Evolutionary conservation across 2,797 vertebrate genomes (phyloP).

Genomic region (Mycteria americana): DNA sequence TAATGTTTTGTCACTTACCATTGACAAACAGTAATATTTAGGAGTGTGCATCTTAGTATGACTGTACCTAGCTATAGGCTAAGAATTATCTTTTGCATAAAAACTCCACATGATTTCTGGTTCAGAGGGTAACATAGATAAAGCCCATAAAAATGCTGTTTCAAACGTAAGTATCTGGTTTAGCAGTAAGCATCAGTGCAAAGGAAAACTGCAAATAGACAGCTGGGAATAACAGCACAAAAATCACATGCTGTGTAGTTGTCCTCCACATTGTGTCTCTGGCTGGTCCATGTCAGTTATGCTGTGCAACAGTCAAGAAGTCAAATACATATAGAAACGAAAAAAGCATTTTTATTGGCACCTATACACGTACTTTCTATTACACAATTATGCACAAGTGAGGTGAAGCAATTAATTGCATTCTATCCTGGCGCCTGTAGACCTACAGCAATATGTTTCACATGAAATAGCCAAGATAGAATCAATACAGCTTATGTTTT

Average conservation of each 20-base stretch:
- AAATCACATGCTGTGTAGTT: neutral
- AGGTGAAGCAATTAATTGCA: conserved; percentile 14
- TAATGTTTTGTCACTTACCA: neutral
- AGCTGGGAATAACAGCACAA: neutral
- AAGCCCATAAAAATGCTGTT: conserved; percentile 12
- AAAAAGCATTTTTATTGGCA: neutral
- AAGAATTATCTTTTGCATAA: neutral
- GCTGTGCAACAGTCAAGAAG: neutral
- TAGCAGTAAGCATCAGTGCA: neutral
- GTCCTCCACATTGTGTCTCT: neutral
- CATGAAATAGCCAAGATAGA: neutral
- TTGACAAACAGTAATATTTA: neutral
- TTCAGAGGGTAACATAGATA: neutral
- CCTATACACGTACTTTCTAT: neutral
- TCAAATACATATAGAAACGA: neutral
- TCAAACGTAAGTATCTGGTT: neutral
- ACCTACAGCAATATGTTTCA: neutral
- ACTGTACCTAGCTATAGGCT: neutral
- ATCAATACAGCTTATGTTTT: neutral
- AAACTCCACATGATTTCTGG: neutral
- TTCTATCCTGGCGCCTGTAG: neutral
- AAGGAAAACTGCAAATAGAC: neutral
- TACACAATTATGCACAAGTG: neutral
- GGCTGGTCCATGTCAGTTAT: neutral
- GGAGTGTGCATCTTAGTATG: neutral